Evolutionary conservation across 2,113 vertebrate genomes (phyloP).

Genomic region (Myrmecophaga tridactyla): DNA sequence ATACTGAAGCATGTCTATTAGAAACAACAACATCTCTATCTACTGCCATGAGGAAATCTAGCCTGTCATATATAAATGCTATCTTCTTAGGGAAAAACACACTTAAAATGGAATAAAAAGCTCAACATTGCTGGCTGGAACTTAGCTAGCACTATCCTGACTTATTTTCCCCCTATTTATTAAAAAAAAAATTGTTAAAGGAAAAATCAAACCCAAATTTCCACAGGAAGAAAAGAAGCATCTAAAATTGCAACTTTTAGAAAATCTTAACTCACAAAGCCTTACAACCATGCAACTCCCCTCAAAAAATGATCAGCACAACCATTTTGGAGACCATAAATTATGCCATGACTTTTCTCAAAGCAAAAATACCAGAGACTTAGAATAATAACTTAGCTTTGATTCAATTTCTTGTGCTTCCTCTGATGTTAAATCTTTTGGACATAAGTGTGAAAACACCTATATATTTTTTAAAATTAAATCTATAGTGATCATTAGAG

Average conservation of each 20-base stretch:
- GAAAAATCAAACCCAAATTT: conserved; percentile 34
- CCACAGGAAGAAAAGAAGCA: not conserved
- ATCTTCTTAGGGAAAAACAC: not conserved
- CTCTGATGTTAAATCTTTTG: conserved; percentile 22
- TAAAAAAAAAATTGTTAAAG: not conserved
- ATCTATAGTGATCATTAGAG: conserved; percentile 26
- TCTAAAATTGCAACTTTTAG: not conserved
- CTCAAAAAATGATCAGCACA: conserved; percentile 29
- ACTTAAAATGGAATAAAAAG: not conserved
- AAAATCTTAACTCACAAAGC: not conserved
- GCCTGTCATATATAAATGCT: not conserved
- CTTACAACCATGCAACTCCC: not conserved
- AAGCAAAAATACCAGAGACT: not conserved
- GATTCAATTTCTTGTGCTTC: conserved; percentile 5
- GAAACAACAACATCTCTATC: conserved; percentile 56
- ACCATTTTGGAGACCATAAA: not conserved
- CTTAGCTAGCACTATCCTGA: not conserved
- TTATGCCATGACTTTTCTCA: not conserved
- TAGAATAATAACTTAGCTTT: not conserved
- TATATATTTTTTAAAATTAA: not conserved
- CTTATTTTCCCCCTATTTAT: not conserved
- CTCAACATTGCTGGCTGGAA: not conserved
- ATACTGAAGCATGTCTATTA: conserved; percentile 73
- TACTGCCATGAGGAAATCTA: conserved; percentile 21
- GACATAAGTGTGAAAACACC: conserved; percentile 19